phyloP scores from a whole-genome alignment of 2,113 vertebrate species.

The Ctenomys sociabilis region DNA sequence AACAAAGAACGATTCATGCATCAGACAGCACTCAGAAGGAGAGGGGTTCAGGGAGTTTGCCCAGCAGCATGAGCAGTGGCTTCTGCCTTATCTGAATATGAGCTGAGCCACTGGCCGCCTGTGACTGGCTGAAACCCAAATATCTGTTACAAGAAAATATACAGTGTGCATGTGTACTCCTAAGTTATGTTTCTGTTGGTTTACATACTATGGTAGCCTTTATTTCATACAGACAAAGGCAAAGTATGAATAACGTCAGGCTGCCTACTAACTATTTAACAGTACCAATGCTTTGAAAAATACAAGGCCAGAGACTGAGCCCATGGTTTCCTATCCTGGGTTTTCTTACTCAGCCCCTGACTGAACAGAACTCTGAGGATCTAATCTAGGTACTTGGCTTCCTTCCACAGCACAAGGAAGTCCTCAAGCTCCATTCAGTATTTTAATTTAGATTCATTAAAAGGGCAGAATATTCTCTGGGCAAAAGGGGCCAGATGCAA shows the following conservation, averaged over 20 bases:
- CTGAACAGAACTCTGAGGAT: neutral
- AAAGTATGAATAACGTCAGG: neutral
- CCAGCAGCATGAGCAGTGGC: neutral
- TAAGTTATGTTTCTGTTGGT: neutral
- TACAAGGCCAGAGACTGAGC: fast-evolving
- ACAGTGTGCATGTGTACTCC: neutral
- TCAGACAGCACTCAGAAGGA: neutral
- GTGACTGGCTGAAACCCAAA: neutral
- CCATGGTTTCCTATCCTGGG: neutral
- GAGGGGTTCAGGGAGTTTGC: neutral
- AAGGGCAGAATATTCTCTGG: neutral
- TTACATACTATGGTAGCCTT: neutral
- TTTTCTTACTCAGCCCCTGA: neutral
- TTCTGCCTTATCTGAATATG: neutral
- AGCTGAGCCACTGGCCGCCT: neutral
- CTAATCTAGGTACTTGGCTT: neutral
- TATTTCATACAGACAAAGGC: neutral
- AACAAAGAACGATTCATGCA: neutral
- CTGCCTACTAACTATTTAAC: neutral
- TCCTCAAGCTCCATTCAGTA: neutral
- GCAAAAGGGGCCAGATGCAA: neutral
- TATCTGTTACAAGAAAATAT: neutral
- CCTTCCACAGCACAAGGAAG: neutral
- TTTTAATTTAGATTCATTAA: neutral
- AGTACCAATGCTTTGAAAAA: neutral